Evolutionary conservation across 2,888 invertebrate species (phyloP).

Genomic region (Endotricha flammealis): DNA sequence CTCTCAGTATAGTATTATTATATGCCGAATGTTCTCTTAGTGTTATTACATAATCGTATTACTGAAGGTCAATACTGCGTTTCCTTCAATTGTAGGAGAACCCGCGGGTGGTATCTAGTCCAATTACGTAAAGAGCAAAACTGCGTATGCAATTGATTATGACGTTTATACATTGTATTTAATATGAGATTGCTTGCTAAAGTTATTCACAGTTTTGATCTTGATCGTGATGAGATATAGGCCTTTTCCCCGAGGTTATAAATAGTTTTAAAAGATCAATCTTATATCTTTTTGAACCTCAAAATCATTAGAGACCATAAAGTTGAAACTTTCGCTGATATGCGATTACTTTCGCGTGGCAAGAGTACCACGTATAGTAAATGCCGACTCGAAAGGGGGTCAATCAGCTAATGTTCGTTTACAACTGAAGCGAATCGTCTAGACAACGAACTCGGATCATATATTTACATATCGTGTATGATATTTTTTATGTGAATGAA

Average conservation of each 20-base stretch:
- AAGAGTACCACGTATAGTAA: conserved; percentile 1
- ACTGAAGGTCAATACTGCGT: neutral
- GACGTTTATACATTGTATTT: too few species aligned
- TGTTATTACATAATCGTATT: too few species aligned
- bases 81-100: neutral
- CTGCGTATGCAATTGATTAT: neutral
- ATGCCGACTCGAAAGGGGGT: conserved; percentile 1
- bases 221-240: too few species aligned
- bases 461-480: too few species aligned
- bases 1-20: too few species aligned
- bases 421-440: conserved; percentile 5
- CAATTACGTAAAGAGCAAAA: conserved; percentile 3
- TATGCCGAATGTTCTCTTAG: too few species aligned
- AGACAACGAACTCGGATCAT: neutral
- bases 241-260: too few species aligned
- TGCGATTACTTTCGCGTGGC: conserved; percentile 2
- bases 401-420: neutral
- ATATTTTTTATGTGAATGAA: conserved; percentile 1
- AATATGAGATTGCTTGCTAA: too few species aligned
- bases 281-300: too few species aligned
- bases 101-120: conserved; percentile 1
- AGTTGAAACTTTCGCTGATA: conserved; percentile 8
- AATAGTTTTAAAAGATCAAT: too few species aligned
- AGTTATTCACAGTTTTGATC: too few species aligned
- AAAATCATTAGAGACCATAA: conserved; percentile 2